These are phyloP conservation scores for Stegostoma tigrinum DNA, from an alignment of 2,113 vertebrate genomes.

Conservation along the genomic window DNA sequence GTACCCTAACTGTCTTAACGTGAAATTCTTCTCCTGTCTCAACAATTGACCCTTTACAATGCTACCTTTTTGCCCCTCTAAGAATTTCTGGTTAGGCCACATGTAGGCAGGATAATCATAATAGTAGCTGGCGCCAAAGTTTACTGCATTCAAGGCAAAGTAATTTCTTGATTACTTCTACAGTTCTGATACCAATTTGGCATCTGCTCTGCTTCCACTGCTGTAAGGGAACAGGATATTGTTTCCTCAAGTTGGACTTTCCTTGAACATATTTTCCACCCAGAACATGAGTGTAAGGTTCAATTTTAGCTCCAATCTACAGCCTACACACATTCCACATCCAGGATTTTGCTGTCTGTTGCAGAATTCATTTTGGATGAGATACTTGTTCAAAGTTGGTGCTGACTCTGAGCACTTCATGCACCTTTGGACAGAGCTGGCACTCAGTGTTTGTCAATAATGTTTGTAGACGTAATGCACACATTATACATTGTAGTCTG, in stretches of 20 bases:
- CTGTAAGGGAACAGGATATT: too few relatives aligned
- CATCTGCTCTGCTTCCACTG: too few relatives aligned
- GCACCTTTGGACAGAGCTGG: background rate
- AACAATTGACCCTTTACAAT: background rate
- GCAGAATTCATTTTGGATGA: background rate
- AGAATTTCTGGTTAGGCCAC: background rate
- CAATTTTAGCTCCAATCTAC: background rate
- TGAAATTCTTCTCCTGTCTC: background rate
- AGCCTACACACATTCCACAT: background rate
- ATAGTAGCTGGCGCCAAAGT: background rate
- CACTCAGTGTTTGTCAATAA: background rate
- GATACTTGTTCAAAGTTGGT: background rate
- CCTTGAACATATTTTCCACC: background rate
- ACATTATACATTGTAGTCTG: background rate
- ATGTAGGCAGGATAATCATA: background rate
- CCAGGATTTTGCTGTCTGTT: background rate
- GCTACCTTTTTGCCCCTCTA: background rate
- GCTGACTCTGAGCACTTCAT: background rate
- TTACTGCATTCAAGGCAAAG: background rate
- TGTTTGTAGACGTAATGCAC: background rate
- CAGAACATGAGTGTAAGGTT: background rate
- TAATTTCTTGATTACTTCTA: background rate
- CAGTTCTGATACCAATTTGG: too few relatives aligned
- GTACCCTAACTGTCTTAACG: too few relatives aligned
- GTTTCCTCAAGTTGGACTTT: background rate